These are phyloP conservation scores for Dryococelus australis DNA, from an alignment of 2,888 invertebrate species.

Conservation along the genomic window DNA sequence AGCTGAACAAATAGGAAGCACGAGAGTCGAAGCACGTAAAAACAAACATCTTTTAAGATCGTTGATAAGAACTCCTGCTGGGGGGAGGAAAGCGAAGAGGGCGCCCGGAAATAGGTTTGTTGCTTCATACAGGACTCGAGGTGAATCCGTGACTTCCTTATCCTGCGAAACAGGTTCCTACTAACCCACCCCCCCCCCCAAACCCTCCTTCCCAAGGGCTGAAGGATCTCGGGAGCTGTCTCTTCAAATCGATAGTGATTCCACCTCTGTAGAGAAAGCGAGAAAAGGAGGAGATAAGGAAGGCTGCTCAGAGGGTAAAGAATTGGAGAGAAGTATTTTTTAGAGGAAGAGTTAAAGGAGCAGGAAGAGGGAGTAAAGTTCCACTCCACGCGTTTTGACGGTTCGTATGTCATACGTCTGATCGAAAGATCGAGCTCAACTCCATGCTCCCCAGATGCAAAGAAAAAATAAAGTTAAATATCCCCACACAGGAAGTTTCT, in stretches of 20 bases:
- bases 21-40: background rate
- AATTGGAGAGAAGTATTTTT: background rate
- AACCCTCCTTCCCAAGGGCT: background rate
- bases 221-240: background rate
- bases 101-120: background rate
- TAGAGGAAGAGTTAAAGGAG: background rate
- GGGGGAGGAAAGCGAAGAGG: background rate
- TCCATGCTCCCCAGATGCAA: background rate
- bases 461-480: background rate
- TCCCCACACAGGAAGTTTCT: slow-evolving; percentile 8
- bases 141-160: background rate
- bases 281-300: background rate
- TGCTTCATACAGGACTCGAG: background rate
- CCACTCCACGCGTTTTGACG: background rate
- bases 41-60: background rate
- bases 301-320: background rate
- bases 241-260: slow-evolving; percentile 2
- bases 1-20: background rate
- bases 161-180: background rate
- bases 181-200: background rate
- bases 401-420: slow-evolving; percentile 1
- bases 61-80: background rate
- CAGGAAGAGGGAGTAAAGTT: background rate
- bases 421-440: background rate
- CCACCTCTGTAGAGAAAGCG: background rate